phyloP scores from a whole-genome alignment of 2,113 vertebrate genomes.

The Nestor notabilis region DNA sequence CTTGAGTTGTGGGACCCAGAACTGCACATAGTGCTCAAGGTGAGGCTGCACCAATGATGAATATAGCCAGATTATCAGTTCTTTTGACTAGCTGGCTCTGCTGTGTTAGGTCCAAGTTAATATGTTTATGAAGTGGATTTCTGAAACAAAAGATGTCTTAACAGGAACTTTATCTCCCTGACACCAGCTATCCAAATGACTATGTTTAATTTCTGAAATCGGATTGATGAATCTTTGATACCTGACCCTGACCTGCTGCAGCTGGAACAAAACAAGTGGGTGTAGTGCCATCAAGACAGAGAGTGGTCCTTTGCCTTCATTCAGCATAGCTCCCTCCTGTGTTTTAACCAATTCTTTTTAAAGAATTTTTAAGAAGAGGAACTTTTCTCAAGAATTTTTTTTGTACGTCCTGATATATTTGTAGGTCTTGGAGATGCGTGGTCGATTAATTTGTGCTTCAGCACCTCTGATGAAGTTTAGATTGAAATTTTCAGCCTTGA shows the following conservation, averaged over 20 bases:
- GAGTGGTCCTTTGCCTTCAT: not conserved
- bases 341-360: not conserved
- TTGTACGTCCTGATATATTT: not conserved
- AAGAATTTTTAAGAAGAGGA: not conserved
- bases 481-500: not conserved
- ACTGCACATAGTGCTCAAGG: not conserved
- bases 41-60: not conserved
- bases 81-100: not conserved
- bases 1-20: not conserved
- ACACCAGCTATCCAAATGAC: not conserved
- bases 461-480: not conserved
- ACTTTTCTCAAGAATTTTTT: not conserved
- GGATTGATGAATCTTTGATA: not conserved
- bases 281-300: not conserved
- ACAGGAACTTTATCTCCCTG: not conserved
- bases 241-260: not conserved
- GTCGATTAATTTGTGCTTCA: not conserved
- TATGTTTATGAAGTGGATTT: not conserved
- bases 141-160: not conserved
- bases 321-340: not conserved
- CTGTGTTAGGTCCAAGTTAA: not conserved
- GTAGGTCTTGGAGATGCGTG: not conserved
- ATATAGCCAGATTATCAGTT: accelerated
- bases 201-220: not conserved
- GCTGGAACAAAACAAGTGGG: not conserved